Evolutionary conservation across 2,888 invertebrate species (phyloP).

Genomic region (Brachyopa scutellaris): DNA sequence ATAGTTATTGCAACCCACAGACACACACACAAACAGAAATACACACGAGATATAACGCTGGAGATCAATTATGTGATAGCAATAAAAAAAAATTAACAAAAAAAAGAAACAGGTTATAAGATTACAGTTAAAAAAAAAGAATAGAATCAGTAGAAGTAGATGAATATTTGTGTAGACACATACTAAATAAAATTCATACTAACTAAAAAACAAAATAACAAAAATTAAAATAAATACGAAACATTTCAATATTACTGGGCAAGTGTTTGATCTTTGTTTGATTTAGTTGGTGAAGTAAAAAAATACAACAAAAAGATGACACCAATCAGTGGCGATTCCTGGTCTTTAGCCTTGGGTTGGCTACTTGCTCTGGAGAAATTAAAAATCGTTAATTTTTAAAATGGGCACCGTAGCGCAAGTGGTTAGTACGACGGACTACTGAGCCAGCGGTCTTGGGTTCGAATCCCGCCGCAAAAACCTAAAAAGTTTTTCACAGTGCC

Average conservation of each 20-base stretch:
- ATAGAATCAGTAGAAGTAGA: constrained; percentile 42
- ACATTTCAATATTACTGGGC: constrained; percentile 11
- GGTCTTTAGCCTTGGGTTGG: no score
- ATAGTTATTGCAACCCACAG: constrained; percentile 42
- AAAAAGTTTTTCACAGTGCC: no score
- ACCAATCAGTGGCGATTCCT: no score
- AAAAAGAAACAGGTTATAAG: background rate
- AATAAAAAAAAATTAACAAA: constrained; percentile 35
- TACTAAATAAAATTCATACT: constrained; percentile 43
- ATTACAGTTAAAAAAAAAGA: constrained; percentile 20
- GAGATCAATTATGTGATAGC: constrained; percentile 70
- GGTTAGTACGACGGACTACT: no score
- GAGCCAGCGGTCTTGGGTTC: no score
- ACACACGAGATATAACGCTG: no score
- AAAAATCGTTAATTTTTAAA: no score
- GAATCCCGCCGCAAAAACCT: no score
- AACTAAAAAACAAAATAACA: constrained; percentile 10
- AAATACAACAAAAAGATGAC: no score
- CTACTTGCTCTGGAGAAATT: no score
- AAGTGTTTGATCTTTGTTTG: background rate
- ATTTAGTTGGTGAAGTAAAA: background rate
- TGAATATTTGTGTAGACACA: constrained; percentile 42
- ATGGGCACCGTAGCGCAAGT: no score
- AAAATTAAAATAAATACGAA: constrained; percentile 50
- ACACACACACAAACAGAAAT: constrained; percentile 16